Evolutionary conservation across 2,888 invertebrate genomes (phyloP).

Genomic region (Criorhina ranunculi): DNA sequence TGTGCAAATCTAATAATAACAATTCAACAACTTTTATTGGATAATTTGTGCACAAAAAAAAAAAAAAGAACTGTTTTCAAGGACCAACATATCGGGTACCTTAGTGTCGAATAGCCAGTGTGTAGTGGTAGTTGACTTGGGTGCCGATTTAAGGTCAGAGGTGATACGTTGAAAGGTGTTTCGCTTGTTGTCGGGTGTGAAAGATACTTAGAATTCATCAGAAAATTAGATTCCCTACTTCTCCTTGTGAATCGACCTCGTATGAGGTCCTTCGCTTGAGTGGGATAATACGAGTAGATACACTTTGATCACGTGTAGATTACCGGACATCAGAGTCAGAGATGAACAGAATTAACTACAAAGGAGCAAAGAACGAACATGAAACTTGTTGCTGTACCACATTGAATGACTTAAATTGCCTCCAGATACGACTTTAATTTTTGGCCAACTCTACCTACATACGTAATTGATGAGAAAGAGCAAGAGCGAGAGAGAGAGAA

Average conservation of each 20-base stretch:
- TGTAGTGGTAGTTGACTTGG: not conserved
- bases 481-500: no score
- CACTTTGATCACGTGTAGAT: constrained; percentile 29
- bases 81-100: no score
- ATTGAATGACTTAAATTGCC: constrained; percentile 2
- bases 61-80: constrained; percentile 4
- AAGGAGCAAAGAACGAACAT: constrained; percentile 12
- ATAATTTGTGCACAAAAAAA: constrained; percentile 61
- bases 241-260: not conserved
- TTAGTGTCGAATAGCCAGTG: not conserved
- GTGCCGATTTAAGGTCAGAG: constrained; percentile 15
- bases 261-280: not conserved
- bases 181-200: not conserved
- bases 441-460: not conserved
- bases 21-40: constrained; percentile 70
- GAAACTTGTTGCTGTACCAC: constrained; percentile 49
- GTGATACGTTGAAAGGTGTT: constrained; percentile 38
- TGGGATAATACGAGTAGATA: not conserved
- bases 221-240: constrained; percentile 58
- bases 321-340: constrained; percentile 2
- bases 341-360: not conserved
- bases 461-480: no score
- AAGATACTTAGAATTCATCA: constrained; percentile 37
- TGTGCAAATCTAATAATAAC: constrained; percentile 71
- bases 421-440: not conserved